Evolutionary conservation across 1,140 invertebrate genomes (phyloP).

Genomic region (Vanessa atalanta): DNA sequence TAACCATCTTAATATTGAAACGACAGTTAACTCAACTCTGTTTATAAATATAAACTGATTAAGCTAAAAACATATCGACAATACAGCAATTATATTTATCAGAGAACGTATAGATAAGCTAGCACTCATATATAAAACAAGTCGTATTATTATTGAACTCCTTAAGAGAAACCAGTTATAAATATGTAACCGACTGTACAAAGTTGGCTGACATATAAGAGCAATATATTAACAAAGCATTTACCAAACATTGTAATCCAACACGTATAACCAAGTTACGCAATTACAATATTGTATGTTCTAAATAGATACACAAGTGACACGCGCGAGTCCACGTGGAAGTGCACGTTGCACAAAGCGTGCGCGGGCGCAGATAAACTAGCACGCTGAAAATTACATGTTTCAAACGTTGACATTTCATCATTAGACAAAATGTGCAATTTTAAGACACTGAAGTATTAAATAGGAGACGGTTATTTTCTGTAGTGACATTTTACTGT

Average conservation of each 20-base stretch:
- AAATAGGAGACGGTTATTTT: background rate
- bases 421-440: slow-evolving; percentile 15
- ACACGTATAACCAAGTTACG: slow-evolving; percentile 24
- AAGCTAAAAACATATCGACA: slow-evolving; percentile 4
- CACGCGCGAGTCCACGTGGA: slow-evolving; percentile 35
- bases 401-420: slow-evolving; percentile 11
- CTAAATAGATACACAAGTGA: slow-evolving; percentile 18
- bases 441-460: background rate
- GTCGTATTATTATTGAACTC: background rate
- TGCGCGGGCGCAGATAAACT: slow-evolving; percentile 31
- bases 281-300: slow-evolving; percentile 20
- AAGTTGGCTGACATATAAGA: slow-evolving; percentile 1
- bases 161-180: background rate
- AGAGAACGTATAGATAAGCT: background rate
- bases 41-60: background rate
- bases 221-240: slow-evolving; percentile 3
- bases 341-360: slow-evolving; percentile 31
- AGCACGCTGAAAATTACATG: slow-evolving; percentile 17
- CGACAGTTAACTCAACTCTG: background rate
- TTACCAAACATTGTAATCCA: slow-evolving; percentile 22
- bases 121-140: background rate
- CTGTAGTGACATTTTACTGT: background rate
- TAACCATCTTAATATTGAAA: background rate
- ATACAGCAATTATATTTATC: background rate
- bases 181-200: background rate